Base-by-base conservation (phyloP, 2,888 invertebrate genomes). In the Agrotis clavis region DNA sequence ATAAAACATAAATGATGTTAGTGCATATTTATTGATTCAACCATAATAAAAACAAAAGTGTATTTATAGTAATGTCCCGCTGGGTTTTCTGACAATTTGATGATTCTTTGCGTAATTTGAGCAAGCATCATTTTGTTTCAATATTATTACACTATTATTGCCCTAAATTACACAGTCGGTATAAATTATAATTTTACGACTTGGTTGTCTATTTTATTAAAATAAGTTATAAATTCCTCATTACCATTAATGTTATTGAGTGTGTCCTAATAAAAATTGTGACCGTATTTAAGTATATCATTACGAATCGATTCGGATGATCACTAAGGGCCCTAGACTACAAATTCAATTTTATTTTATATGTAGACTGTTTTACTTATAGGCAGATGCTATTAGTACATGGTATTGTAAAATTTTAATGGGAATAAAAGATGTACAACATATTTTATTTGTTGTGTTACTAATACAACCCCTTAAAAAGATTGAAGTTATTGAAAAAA, bases 191-290 rank as follows among this genome's bases (percentile, higher is more conserved):
- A 51, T 30, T 75, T 71, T 71, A 79, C 48, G 57, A 54, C 21
- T 18, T 30, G 13, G 16, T 18, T 54, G 53, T 63, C 69, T 59
- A 41, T 41, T 74, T 70, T 66, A 53, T 67, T 62, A 30, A 65
- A 76, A 67, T 66, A 74, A 67, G 65, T 67, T 54, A 71, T 73
- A 73, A 74, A 77, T 63, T 60, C n/a, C n/a, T 19, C n/a, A 54
- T 30, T 57, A 45, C 9, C 48, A 62, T 60, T 67, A 30, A 65
- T 64, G 67, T 72, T 62, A 59, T 51, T 74, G 67, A 64, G 14
- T 48, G 56, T 11, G 66, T 25, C n/a, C 61, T 18, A 63, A 60
- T 60, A n/a, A 67, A 75, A 57, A 18, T 1, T 1, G 48, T 25
- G 19, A 41, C 19, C 11, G 9, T 61, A 45, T 64, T 57, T 51